Evolutionary conservation across 2,797 vertebrate genomes (phyloP).

Genomic region (Sebastes aleutianus): DNA sequence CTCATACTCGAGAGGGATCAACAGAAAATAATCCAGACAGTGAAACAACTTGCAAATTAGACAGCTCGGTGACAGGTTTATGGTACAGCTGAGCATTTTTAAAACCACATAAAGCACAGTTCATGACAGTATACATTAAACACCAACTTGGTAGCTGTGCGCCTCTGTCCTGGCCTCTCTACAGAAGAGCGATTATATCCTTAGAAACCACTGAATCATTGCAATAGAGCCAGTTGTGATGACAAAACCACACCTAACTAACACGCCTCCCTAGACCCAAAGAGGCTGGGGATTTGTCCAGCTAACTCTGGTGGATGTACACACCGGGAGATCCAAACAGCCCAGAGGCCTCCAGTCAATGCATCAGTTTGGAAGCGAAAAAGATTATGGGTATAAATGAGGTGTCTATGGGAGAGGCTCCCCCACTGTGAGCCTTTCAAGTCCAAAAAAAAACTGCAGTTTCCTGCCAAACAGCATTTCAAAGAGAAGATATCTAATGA

Average conservation of each 20-base stretch:
- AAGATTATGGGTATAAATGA: conserved; percentile 27
- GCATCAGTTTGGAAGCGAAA: conserved; percentile 12
- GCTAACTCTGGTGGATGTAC: background rate
- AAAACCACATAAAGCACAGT: background rate
- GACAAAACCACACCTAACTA: background rate
- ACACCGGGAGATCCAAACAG: conserved; percentile 7
- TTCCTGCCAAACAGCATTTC: conserved; percentile 17
- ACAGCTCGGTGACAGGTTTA: background rate
- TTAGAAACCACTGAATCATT: conserved; percentile 1
- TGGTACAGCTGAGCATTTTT: background rate
- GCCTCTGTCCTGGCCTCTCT: background rate
- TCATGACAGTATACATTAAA: background rate
- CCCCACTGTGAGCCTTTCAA: conserved; percentile 34
- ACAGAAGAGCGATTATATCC: background rate
- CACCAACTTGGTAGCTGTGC: background rate
- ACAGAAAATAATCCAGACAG: background rate
- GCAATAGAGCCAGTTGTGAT: background rate
- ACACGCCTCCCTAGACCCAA: background rate
- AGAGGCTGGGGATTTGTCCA: background rate
- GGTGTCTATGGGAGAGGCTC: background rate
- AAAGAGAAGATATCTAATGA: background rate
- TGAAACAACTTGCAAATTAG: background rate
- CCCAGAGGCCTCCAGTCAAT: conserved; percentile 11
- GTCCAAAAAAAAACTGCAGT: background rate
- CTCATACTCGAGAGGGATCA: background rate